Evolutionary conservation across 1,140 invertebrate species (phyloP).

Genomic region (Bradynema listronoti): DNA sequence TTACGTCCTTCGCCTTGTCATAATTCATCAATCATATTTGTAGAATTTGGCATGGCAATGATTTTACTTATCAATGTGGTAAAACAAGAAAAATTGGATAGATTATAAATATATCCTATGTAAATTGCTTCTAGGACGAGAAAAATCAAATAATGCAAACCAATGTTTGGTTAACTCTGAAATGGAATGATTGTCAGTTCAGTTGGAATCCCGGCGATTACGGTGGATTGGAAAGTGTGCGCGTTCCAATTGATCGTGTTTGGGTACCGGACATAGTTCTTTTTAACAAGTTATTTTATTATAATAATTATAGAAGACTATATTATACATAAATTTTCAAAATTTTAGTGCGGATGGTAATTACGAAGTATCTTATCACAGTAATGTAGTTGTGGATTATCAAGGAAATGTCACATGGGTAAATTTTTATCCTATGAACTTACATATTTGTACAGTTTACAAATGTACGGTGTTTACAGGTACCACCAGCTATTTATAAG

Average conservation of each 20-base stretch:
- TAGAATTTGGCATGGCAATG: constrained; percentile 90
- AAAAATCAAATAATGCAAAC: constrained; percentile 57
- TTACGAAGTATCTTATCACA: constrained; percentile 71
- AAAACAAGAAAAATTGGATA: neutral
- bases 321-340: neutral
- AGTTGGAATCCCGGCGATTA: constrained; percentile 92
- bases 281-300: constrained; percentile 9
- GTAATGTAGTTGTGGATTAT: constrained; percentile 81
- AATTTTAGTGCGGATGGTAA: constrained; percentile 78
- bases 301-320: neutral
- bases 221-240: constrained; percentile 84
- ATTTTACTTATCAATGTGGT: constrained; percentile 93
- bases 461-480: too few species aligned
- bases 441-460: too few species aligned
- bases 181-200: constrained; percentile 82
- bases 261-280: constrained; percentile 86
- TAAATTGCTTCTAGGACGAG: constrained; percentile 23
- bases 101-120: neutral
- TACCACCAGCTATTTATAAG: constrained; percentile 92
- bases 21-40: constrained; percentile 81
- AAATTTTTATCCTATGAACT: too few species aligned
- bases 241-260: constrained; percentile 92
- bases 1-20: constrained; percentile 84
- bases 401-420: constrained; percentile 62
- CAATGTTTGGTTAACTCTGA: constrained; percentile 50